These are phyloP conservation scores for Ceratina japonica DNA, from an alignment of 1,140 invertebrate species.

Conservation along the genomic window DNA sequence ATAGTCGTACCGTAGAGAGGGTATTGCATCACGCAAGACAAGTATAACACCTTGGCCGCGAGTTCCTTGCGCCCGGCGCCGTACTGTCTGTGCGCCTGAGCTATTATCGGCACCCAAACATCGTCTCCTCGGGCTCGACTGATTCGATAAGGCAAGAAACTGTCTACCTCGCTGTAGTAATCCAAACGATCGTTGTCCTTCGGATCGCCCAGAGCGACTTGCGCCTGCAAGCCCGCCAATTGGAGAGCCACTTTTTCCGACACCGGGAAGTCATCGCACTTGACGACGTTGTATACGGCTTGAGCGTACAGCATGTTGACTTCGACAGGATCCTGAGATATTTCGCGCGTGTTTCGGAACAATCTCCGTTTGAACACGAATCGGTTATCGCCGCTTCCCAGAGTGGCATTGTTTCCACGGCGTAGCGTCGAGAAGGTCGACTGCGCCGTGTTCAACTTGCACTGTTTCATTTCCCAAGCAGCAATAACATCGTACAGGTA, in stretches of 20 bases:
- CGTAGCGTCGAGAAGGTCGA: conserved; percentile 81
- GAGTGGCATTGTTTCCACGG: conserved; percentile 80
- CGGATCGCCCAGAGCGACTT: conserved; percentile 94
- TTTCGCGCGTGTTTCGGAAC: conserved; percentile 91
- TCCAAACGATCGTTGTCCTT: conserved; percentile 84
- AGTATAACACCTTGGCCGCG: conserved; percentile 95
- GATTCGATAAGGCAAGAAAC: conserved; percentile 89
- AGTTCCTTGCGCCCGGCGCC: conserved; percentile 93
- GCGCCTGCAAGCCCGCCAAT: conserved; percentile 94
- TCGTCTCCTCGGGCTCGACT: conserved; percentile 86
- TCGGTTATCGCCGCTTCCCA: conserved; percentile 92
- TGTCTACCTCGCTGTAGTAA: conserved; percentile 90
- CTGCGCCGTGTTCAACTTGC: conserved; percentile 80
- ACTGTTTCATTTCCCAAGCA: conserved; percentile 92
- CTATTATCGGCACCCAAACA: conserved; percentile 92
- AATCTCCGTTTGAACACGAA: conserved; percentile 96
- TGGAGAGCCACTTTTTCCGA: conserved; percentile 96
- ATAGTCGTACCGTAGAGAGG: conserved; percentile 96
- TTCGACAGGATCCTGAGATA: conserved; percentile 98
- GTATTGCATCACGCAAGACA: conserved; percentile 98
- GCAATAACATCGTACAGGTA: conserved; percentile 97
- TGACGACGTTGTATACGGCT: conserved; percentile 96
- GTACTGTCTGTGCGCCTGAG: conserved; percentile 93
- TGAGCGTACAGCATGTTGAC: conserved; percentile 97
- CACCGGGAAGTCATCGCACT: conserved; percentile 96